A percentile compares a stretch with the other conserved stretches of the same genome.
Conservation (phyloP, 2,888 invertebrate species). For the Apocheima hispidaria region DNA sequence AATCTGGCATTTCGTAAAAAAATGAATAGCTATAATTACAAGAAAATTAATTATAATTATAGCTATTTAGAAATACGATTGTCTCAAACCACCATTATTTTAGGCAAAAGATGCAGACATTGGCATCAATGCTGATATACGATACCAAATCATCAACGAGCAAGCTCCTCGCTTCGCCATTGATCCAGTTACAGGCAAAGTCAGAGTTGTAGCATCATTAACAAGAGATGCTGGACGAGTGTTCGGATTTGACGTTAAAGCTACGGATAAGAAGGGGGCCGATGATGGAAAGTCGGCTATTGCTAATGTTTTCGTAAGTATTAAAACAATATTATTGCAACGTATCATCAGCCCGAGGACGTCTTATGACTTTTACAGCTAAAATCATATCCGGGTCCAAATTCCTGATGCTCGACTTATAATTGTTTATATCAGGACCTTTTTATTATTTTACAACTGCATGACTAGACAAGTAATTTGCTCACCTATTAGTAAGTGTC, state of each 20-base stretch:
- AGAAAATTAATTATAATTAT: too few relatives aligned
- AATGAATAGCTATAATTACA: too few relatives aligned
- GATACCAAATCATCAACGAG: slow-evolving; percentile 93
- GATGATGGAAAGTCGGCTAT: slow-evolving; percentile 94
- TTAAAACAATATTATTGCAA: background rate
- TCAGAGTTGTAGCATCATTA: slow-evolving; percentile 90
- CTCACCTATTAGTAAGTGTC: too few relatives aligned
- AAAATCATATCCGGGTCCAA: too few relatives aligned
- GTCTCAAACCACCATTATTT: background rate
- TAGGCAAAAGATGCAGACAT: slow-evolving; percentile 91
- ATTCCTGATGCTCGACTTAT: too few relatives aligned
- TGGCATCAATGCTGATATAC: slow-evolving; percentile 91
- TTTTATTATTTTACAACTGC: too few relatives aligned
- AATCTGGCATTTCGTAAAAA: too few relatives aligned
- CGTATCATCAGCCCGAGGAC: too few relatives aligned
- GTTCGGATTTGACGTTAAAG: slow-evolving; percentile 95
- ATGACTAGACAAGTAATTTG: too few relatives aligned
- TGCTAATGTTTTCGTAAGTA: slow-evolving; percentile 93
- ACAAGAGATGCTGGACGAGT: slow-evolving; percentile 90
- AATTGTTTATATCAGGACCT: too few relatives aligned
- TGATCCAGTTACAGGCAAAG: slow-evolving; percentile 91
- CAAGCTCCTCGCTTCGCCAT: slow-evolving; percentile 91
- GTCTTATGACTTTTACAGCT: too few relatives aligned
- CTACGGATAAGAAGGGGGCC: slow-evolving; percentile 92
- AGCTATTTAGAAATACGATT: too few relatives aligned